Conservation (phyloP, 1,140 invertebrate genomes). For the Drosophila kikkawai region DNA sequence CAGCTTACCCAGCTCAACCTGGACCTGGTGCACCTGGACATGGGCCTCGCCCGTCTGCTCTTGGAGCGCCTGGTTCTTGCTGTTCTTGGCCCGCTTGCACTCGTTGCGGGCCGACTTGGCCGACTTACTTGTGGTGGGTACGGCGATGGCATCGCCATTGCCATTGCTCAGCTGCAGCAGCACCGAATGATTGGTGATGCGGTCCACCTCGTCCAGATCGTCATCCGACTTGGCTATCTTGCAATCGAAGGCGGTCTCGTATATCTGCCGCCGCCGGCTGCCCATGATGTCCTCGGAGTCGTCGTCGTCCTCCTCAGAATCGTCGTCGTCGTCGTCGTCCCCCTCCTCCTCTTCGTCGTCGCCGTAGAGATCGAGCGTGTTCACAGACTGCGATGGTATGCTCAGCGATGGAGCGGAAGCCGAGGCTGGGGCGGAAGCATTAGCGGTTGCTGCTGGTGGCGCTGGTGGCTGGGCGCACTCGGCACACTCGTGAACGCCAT, state of each 20-base stretch:
- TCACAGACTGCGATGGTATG: constrained; percentile 21
- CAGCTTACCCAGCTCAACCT: constrained; percentile 86
- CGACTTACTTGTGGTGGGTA: constrained; percentile 2
- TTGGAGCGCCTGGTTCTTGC: constrained; percentile 80
- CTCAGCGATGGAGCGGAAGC: constrained; percentile 3
- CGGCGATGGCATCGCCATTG: constrained; percentile 32
- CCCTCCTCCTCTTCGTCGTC: constrained; percentile 40
- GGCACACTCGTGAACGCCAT: constrained; percentile 85
- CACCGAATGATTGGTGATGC: constrained; percentile 92
- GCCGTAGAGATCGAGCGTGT: constrained; percentile 46
- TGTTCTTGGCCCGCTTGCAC: constrained; percentile 80
- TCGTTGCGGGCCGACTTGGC: constrained; percentile 60
- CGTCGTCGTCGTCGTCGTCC: constrained; percentile 15
- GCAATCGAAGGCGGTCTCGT: constrained; percentile 95
- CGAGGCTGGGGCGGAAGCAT: constrained; percentile 2
- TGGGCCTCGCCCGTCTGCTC: constrained; percentile 59
- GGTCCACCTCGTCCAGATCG: constrained; percentile 92
- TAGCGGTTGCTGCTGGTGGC: constrained; percentile 2
- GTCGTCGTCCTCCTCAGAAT: constrained; percentile 16
- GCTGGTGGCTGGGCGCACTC: constrained; percentile 83
- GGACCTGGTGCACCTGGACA: constrained; percentile 75
- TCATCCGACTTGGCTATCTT: constrained; percentile 93
- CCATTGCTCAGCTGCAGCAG: constrained; percentile 87
- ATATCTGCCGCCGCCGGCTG: constrained; percentile 88
- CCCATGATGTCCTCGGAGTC: constrained; percentile 75